Percentiles rank a stretch among this genome's conserved stretches.
Conservation (phyloP, 2,797 vertebrate genomes). For the Pagetopsis macropterus region DNA sequence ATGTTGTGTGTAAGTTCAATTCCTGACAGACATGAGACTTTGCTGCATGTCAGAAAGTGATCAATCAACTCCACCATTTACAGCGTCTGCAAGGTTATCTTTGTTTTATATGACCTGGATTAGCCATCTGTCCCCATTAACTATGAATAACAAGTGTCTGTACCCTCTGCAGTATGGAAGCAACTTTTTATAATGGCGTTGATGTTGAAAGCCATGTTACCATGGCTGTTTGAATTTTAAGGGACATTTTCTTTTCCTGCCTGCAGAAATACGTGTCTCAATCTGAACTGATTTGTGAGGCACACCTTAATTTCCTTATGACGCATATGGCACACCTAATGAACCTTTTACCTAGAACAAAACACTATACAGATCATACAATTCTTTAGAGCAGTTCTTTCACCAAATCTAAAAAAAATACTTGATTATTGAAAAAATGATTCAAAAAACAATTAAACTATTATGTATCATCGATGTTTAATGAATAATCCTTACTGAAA, state of each 20-base stretch:
- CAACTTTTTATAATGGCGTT: neutral
- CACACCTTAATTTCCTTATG: conserved; percentile 30
- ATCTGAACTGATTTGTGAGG: conserved; percentile 33
- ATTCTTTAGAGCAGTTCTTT: neutral
- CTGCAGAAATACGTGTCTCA: conserved; percentile 19
- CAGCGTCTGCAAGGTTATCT: neutral
- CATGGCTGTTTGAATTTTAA: neutral
- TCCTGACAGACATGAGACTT: neutral
- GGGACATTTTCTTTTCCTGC: conserved; percentile 6
- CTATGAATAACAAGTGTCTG: neutral
- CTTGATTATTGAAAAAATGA: neutral
- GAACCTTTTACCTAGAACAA: neutral
- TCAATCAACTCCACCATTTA: neutral
- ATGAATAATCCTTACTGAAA: neutral
- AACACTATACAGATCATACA: neutral
- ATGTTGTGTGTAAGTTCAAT: neutral
- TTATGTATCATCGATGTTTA: neutral
- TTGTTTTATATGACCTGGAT: neutral
- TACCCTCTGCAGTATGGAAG: neutral
- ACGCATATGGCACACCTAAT: neutral
- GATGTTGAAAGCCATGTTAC: neutral
- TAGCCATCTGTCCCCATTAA: neutral
- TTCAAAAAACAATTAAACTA: no score
- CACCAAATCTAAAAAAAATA: neutral
- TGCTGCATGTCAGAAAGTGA: neutral